A percentile compares a stretch with the other conserved stretches of the same genome.
Conservation (phyloP, 2,113 vertebrate genomes). For the Carollia perspicillata region DNA sequence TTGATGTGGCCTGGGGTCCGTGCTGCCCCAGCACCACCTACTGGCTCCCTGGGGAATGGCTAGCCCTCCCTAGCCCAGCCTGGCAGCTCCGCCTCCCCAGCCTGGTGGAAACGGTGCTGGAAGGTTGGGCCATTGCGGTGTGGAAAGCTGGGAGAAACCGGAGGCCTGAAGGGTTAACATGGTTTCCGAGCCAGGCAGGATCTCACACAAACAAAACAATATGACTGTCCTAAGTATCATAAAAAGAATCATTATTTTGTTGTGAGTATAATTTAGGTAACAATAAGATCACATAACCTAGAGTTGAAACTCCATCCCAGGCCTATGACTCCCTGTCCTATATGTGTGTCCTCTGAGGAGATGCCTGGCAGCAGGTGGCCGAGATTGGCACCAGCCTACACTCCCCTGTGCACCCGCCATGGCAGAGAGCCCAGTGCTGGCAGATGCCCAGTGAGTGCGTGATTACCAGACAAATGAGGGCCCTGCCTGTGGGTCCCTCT, state of each 20-base stretch:
- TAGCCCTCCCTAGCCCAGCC: rapidly evolving
- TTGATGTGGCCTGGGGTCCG: neutral
- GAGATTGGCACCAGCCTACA: no score
- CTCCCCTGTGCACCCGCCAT: rapidly evolving
- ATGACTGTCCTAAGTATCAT: neutral
- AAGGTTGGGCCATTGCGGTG: rapidly evolving
- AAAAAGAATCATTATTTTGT: neutral
- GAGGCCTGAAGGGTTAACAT: neutral
- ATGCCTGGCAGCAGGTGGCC: rapidly evolving
- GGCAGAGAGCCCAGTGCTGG: neutral
- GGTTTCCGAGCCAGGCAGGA: neutral
- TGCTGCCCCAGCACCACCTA: neutral
- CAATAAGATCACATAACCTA: neutral
- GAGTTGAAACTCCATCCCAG: neutral
- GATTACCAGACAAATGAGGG: neutral
- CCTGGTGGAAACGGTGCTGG: neutral
- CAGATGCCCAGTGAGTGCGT: neutral
- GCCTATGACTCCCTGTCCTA: neutral
- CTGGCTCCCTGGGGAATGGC: neutral
- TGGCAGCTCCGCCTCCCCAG: rapidly evolving
- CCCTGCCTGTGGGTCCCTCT: neutral
- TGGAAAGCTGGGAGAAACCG: neutral
- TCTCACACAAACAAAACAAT: neutral
- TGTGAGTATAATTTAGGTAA: neutral
- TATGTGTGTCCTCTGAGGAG: neutral